These are phyloP conservation scores for Torymus aiolomorphi DNA, from an alignment of 2,888 invertebrate genomes.

Conservation along the genomic window DNA sequence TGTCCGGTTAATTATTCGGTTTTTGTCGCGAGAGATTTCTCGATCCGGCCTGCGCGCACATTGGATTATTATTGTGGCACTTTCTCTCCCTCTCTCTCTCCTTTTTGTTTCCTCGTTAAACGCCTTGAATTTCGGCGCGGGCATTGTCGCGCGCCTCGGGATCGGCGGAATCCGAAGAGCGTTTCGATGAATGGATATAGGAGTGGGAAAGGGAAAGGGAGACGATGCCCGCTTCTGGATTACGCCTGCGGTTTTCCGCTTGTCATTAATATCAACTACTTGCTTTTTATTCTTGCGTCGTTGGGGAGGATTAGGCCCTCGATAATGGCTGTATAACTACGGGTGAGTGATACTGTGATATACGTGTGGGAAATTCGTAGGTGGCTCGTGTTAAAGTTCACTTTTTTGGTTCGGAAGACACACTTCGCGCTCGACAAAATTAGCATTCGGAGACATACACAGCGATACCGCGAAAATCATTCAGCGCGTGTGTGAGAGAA, in stretches of 20 bases:
- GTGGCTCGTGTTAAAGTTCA: no score
- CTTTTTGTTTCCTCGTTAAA: no score
- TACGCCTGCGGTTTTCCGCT: constrained; percentile 13
- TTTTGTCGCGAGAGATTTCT: constrained; percentile 70
- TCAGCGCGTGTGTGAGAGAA: no score
- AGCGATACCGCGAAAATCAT: no score
- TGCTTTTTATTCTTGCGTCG: constrained; percentile 34
- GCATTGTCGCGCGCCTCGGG: background rate
- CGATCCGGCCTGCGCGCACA: constrained; percentile 58
- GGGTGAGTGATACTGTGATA: no score
- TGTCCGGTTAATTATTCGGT: constrained; percentile 74
- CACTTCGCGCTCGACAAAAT: no score
- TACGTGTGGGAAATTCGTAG: no score
- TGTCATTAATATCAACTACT: constrained; percentile 49
- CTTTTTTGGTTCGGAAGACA: no score
- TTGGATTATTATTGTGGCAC: constrained; percentile 51
- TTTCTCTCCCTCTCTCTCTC: constrained; percentile 7
- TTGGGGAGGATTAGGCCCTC: constrained; percentile 31
- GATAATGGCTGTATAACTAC: background rate
- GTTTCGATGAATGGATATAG: constrained; percentile 1
- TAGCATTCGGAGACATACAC: no score
- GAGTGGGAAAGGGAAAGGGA: background rate
- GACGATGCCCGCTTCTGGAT: constrained; percentile 51
- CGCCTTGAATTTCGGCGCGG: no score
- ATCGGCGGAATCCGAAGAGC: constrained; percentile 44